Evolutionary conservation across 2,888 invertebrate species (phyloP).

Genomic region (Eustalomyia histrio): DNA sequence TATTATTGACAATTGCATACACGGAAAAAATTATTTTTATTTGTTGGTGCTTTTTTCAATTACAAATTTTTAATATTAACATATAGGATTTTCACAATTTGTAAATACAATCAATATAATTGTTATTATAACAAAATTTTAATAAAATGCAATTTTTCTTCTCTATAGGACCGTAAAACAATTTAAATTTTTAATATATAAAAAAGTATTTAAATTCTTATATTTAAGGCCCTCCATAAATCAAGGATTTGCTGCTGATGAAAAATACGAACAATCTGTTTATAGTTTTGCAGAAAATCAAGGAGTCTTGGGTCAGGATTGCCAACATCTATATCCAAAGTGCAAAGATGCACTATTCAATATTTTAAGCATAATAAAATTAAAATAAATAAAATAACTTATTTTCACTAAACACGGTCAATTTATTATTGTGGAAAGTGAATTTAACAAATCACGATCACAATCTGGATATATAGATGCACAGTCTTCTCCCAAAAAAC

Average conservation of each 20-base stretch:
- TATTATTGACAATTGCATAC: too few relatives aligned
- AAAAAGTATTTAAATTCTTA: too few relatives aligned
- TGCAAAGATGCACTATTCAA: constrained; percentile 71
- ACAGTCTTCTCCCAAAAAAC: constrained; percentile 75
- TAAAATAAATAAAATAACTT: constrained; percentile 18
- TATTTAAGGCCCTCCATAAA: constrained; percentile 80
- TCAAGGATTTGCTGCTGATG: constrained; percentile 81
- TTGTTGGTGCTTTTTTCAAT: too few relatives aligned
- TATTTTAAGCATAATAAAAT: constrained; percentile 57
- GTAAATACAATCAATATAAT: too few relatives aligned
- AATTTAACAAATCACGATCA: constrained; percentile 70
- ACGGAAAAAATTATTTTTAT: too few relatives aligned
- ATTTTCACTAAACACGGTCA: background rate
- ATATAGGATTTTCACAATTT: too few relatives aligned
- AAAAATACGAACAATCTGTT: constrained; percentile 75
- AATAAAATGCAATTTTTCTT: too few relatives aligned
- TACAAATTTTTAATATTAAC: too few relatives aligned
- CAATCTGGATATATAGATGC: constrained; percentile 74
- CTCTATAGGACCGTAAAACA: too few relatives aligned
- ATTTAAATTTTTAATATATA: too few relatives aligned
- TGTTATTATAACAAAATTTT: too few relatives aligned
- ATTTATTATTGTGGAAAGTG: constrained; percentile 33
- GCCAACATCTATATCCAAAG: constrained; percentile 72
- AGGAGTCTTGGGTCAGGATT: constrained; percentile 73
- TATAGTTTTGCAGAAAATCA: constrained; percentile 75